These are phyloP conservation scores for Drosophila histrio DNA, from an alignment of 2,888 invertebrate genomes.

Conservation along the genomic window DNA sequence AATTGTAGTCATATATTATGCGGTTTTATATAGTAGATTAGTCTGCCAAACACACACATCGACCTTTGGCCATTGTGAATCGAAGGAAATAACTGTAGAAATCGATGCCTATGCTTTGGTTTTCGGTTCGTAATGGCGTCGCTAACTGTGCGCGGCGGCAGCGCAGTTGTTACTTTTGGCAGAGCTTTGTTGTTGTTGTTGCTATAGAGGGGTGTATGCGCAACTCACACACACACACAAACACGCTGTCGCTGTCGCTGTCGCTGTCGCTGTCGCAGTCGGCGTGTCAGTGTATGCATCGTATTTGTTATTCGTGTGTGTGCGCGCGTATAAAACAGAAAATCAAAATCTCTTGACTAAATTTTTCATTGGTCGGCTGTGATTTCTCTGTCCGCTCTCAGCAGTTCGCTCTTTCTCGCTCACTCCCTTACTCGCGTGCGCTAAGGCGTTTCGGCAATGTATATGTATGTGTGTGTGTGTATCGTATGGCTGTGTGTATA, in stretches of 20 bases:
- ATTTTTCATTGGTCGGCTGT: conserved; percentile 85
- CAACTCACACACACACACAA: conserved; percentile 27
- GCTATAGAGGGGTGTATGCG: conserved; percentile 58
- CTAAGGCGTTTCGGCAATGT: conserved; percentile 26
- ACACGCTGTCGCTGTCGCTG: background rate
- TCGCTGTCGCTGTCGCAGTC: conserved; percentile 5
- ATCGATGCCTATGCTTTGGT: conserved; percentile 57
- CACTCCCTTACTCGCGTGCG: conserved; percentile 35
- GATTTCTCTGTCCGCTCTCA: conserved; percentile 80
- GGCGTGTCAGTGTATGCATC: conserved; percentile 51
- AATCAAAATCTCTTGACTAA: conserved; percentile 85
- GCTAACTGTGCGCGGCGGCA: conserved; percentile 31
- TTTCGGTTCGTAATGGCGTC: conserved; percentile 62
- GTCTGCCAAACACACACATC: background rate
- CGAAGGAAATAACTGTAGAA: conserved; percentile 29
- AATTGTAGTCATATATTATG: conserved; percentile 15
- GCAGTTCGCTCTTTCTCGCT: conserved; percentile 17
- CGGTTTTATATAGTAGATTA: conserved; percentile 8
- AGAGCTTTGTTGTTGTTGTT: conserved; percentile 49
- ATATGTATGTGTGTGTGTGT: conserved; percentile 23
- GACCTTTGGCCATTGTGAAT: background rate
- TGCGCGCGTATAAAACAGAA: conserved; percentile 81
- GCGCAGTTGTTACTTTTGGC: conserved; percentile 47
- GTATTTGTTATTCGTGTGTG: conserved; percentile 74
- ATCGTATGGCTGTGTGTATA: background rate